phyloP scores from a whole-genome alignment of 2,888 invertebrate species.

The Agonopterix arenella region DNA sequence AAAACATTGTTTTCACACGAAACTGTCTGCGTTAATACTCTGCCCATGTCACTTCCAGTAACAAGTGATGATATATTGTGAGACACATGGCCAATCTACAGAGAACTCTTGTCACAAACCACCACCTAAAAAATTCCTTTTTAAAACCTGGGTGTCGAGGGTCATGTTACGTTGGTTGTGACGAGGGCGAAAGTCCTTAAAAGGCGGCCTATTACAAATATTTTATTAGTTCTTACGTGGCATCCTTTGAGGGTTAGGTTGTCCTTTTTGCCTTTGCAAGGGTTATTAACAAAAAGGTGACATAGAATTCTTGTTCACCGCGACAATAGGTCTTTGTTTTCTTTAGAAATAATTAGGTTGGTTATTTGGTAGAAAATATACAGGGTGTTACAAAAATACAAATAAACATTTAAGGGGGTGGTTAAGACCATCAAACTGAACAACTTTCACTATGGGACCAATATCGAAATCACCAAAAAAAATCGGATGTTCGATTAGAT shows the following conservation, averaged over 20 bases:
- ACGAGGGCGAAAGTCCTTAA: slow-evolving; percentile 22
- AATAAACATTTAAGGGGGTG: too few relatives aligned
- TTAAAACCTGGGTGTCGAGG: neutral
- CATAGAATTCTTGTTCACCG: slow-evolving; percentile 15
- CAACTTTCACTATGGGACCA: too few relatives aligned
- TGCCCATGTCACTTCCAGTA: slow-evolving; percentile 49
- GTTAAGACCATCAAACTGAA: too few relatives aligned
- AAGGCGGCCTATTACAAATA: slow-evolving; percentile 33
- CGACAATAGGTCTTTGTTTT: neutral
- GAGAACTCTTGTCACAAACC: slow-evolving; percentile 10
- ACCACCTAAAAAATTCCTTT: too few relatives aligned
- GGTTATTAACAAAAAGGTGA: slow-evolving; percentile 28
- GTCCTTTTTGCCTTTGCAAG: slow-evolving; percentile 17
- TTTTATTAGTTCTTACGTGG: slow-evolving; percentile 34
- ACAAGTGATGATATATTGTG: slow-evolving; percentile 42
- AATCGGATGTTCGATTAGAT: too few relatives aligned
- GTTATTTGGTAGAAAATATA: too few relatives aligned
- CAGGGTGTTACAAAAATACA: too few relatives aligned
- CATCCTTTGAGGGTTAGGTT: slow-evolving; percentile 21
- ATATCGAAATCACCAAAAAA: too few relatives aligned
- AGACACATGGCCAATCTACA: slow-evolving; percentile 16
- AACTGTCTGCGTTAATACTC: slow-evolving; percentile 22
- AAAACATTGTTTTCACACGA: slow-evolving; percentile 23
- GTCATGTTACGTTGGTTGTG: slow-evolving; percentile 16
- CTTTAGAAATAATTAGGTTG: neutral